Percentiles rank a stretch among this genome's conserved stretches.
Evolutionary conservation across 2,888 invertebrate species (phyloP).

Genomic region (Salticus scenicus): DNA sequence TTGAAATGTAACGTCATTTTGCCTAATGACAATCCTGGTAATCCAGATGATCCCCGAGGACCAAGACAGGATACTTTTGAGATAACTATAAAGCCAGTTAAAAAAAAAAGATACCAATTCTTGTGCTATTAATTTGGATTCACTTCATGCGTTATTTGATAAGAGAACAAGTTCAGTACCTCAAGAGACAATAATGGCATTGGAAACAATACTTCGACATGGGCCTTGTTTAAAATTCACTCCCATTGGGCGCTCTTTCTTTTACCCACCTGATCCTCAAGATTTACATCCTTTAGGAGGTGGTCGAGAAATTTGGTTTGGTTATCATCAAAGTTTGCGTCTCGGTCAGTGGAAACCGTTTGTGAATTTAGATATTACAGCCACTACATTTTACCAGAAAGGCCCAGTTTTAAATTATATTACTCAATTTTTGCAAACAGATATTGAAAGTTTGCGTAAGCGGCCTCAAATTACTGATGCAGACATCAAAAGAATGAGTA

Average conservation of each 20-base stretch:
- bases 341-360: conserved; percentile 67
- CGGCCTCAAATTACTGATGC: neutral
- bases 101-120: conserved; percentile 40
- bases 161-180: conserved; percentile 10
- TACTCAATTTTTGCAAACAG: neutral
- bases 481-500: conserved; percentile 75
- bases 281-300: conserved; percentile 50
- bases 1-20: conserved; percentile 21
- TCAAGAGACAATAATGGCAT: conserved; percentile 66
- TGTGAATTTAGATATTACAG: conserved; percentile 67
- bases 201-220: conserved; percentile 66
- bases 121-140: conserved; percentile 56
- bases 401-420: conserved; percentile 55
- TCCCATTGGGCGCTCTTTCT: conserved; percentile 68
- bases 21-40: conserved; percentile 10
- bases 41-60: conserved; percentile 14
- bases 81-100: conserved; percentile 53
- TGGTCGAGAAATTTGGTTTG: conserved; percentile 69
- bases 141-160: conserved; percentile 45
- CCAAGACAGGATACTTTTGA: conserved; percentile 28
- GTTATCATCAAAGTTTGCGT: conserved; percentile 68
- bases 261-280: conserved; percentile 33
- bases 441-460: neutral
- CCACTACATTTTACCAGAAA: conserved; percentile 61
- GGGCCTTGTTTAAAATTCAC: conserved; percentile 46